These are phyloP conservation scores for Pycnomerus fuliginosus DNA, from an alignment of 2,888 invertebrate genomes.

Conservation along the genomic window DNA sequence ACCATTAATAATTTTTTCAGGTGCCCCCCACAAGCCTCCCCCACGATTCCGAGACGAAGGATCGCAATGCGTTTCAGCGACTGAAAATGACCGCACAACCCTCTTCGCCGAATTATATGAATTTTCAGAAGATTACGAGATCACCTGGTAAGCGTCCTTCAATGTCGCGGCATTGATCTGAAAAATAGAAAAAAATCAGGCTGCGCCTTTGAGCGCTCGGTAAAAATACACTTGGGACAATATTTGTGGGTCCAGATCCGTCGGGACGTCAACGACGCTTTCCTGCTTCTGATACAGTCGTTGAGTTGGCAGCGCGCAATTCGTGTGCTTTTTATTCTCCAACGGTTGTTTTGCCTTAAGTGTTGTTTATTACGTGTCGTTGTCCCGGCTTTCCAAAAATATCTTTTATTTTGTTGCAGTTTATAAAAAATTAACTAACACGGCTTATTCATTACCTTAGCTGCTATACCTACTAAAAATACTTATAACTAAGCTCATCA, in stretches of 20 bases:
- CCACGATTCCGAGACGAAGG: slow-evolving; percentile 50
- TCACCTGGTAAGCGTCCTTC: slow-evolving; percentile 43
- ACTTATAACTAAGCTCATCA: no score
- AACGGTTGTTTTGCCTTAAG: slow-evolving; percentile 23
- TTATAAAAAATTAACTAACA: no score
- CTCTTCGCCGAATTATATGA: slow-evolving; percentile 47
- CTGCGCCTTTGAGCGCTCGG: slow-evolving; percentile 25
- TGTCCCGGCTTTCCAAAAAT: no score
- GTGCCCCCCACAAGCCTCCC: slow-evolving; percentile 76
- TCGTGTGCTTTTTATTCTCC: slow-evolving; percentile 27
- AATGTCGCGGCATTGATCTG: neutral
- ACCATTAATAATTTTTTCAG: slow-evolving; percentile 85
- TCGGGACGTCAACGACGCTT: slow-evolving; percentile 33
- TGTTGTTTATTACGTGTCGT: no score
- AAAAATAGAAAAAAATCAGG: neutral
- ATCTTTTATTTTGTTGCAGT: no score
- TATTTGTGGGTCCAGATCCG: slow-evolving; percentile 24
- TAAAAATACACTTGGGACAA: slow-evolving; percentile 43
- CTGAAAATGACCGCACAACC: slow-evolving; percentile 39
- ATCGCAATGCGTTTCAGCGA: slow-evolving; percentile 44
- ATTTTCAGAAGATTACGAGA: slow-evolving; percentile 43
- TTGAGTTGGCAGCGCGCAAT: slow-evolving; percentile 40
- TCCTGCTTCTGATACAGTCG: slow-evolving; percentile 35
- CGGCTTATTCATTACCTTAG: no score
- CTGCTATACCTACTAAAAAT: no score